Percentiles rank a stretch among this genome's conserved stretches.
Evolutionary conservation across 2,113 vertebrate species (phyloP).

Genomic region (Petromus typicus): DNA sequence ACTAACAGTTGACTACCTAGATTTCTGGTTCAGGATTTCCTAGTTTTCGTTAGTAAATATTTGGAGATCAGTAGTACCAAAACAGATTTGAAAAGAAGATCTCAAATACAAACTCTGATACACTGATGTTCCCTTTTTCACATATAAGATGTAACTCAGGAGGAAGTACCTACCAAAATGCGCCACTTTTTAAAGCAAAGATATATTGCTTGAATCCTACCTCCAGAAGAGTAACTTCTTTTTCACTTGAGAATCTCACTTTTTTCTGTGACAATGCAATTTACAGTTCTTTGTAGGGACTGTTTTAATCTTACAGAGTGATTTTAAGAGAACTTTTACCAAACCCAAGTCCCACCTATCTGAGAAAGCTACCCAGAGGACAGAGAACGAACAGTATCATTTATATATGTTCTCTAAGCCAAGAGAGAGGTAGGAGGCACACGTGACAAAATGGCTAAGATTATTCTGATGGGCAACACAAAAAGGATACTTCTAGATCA

Average conservation of each 20-base stretch:
- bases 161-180: not conserved
- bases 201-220: not conserved
- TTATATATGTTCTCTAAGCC: not conserved
- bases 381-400: not conserved
- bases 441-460: not conserved
- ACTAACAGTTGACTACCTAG: not conserved
- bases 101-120: not conserved
- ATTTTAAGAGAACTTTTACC: slow-evolving; percentile 28
- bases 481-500: not conserved
- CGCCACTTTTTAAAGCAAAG: slow-evolving; percentile 43
- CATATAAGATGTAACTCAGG: not conserved
- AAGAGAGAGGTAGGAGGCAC: not conserved
- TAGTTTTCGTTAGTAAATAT: slow-evolving; percentile 4
- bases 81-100: slow-evolving; percentile 4
- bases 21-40: slow-evolving; percentile 9
- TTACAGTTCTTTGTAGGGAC: slow-evolving; percentile 31
- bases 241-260: slow-evolving; percentile 50
- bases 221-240: not conserved
- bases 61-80: not conserved
- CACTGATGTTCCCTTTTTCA: not conserved
- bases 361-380: not conserved
- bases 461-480: not conserved
- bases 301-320: not conserved
- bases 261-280: slow-evolving; percentile 49
- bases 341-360: slow-evolving; percentile 35